These are phyloP conservation scores for Calameuta filiformis DNA, from an alignment of 2,888 invertebrate species.

Conservation along the genomic window DNA sequence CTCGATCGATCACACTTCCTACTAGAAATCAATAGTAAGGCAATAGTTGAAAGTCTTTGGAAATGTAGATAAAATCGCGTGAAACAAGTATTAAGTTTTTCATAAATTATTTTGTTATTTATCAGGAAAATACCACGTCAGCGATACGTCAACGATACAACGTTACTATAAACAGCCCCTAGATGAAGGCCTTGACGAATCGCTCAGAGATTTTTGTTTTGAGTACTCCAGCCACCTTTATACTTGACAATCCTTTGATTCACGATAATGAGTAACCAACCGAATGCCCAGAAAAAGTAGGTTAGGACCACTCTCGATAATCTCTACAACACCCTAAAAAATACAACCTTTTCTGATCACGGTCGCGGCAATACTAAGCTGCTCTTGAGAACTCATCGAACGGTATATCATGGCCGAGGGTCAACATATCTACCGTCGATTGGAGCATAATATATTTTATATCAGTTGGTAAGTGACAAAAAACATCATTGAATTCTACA, in stretches of 20 bases:
- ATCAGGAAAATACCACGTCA: neutral
- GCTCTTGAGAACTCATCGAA: neutral
- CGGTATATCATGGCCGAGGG: neutral
- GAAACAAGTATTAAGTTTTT: neutral
- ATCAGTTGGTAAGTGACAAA: neutral
- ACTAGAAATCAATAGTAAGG: neutral
- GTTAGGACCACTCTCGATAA: neutral
- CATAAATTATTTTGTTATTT: neutral
- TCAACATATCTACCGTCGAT: neutral
- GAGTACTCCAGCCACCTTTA: neutral
- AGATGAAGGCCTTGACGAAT: neutral
- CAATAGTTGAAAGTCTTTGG: neutral
- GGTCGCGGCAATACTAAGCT: neutral
- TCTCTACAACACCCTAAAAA: neutral
- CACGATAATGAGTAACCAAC: neutral
- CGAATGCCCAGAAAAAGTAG: neutral
- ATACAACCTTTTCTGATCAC: neutral
- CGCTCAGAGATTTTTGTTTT: neutral
- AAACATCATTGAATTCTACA: neutral
- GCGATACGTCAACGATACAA: neutral
- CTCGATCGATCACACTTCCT: neutral
- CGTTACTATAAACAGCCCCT: neutral
- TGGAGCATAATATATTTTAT: neutral
- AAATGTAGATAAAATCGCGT: neutral
- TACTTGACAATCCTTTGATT: neutral